Evolutionary conservation across 2,113 vertebrate species (phyloP).

Genomic region (Gobius niger): DNA sequence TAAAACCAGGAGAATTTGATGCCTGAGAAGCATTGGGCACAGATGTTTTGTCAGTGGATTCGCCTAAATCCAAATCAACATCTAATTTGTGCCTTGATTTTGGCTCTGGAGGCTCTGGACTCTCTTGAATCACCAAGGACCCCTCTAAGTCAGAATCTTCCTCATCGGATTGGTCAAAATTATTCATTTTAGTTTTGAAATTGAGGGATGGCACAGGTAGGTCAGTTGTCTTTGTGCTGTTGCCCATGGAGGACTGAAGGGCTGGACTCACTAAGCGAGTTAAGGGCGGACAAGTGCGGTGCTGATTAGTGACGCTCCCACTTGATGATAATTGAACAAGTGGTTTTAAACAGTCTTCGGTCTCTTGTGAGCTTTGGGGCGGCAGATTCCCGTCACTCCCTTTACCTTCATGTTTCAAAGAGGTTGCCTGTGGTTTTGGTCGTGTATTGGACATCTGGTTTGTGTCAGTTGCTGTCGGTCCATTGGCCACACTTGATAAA

Average conservation of each 20-base stretch:
- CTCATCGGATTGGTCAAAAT: conserved; percentile 59
- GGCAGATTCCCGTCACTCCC: conserved; percentile 15
- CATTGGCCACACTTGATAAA: conserved; percentile 45
- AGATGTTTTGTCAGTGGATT: conserved; percentile 25
- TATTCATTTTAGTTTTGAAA: conserved; percentile 27
- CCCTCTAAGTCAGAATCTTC: conserved; percentile 77
- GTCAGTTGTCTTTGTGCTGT: conserved; percentile 17
- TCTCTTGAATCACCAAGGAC: conserved; percentile 78
- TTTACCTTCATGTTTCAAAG: conserved; percentile 26
- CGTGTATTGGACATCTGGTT: conserved; percentile 38
- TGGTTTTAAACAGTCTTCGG: conserved; percentile 58
- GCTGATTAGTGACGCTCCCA: not conserved
- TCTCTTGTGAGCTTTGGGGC: conserved; percentile 27
- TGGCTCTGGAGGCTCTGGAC: conserved; percentile 64
- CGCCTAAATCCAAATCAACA: conserved; percentile 30
- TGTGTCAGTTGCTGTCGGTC: conserved; percentile 53
- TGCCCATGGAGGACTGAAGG: conserved; percentile 28
- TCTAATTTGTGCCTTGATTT: conserved; percentile 57
- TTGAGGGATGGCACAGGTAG: conserved; percentile 18
- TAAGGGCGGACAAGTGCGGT: conserved; percentile 21
- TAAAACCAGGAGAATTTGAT: conserved; percentile 25
- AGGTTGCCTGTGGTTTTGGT: conserved; percentile 26
- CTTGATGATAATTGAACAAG: conserved; percentile 27
- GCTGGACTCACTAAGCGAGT: conserved; percentile 26
- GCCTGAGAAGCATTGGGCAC: not conserved